phyloP scores from a whole-genome alignment of 2,113 vertebrate genomes.

The Vicugna pacos region DNA sequence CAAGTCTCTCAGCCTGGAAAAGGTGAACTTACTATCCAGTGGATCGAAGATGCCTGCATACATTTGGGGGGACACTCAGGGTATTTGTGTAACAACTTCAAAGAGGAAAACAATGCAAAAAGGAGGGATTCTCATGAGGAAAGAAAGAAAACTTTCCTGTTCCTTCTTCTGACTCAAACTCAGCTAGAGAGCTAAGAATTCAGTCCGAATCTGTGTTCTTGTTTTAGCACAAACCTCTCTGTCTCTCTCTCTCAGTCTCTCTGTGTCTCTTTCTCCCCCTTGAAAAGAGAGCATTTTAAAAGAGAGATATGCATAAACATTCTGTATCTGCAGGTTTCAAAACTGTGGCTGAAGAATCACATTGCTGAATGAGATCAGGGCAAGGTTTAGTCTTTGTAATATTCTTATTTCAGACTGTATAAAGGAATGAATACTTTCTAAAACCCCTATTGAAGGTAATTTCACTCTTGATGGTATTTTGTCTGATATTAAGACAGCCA shows the following conservation, averaged over 20 bases:
- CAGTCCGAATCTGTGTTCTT: background rate
- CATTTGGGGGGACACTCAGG: background rate
- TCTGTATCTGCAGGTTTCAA: background rate
- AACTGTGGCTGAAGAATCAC: background rate
- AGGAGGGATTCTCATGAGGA: background rate
- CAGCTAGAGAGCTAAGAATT: background rate
- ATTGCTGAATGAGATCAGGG: background rate
- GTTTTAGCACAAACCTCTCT: background rate
- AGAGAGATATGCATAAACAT: background rate
- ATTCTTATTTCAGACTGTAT: constrained; percentile 4
- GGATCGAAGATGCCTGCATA: background rate
- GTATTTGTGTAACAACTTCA: background rate
- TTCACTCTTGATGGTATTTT: background rate
- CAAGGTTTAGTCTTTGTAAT: constrained; percentile 4
- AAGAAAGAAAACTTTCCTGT: background rate
- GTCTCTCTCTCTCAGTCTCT: background rate
- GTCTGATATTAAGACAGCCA: background rate
- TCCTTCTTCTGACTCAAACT: background rate
- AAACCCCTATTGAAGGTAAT: background rate
- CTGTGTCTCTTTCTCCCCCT: background rate
- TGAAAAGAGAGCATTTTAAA: background rate
- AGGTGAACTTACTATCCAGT: background rate
- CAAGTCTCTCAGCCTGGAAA: background rate
- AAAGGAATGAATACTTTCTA: background rate
- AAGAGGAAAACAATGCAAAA: background rate